These are phyloP conservation scores for Thereuonema tuberculata DNA, from an alignment of 1,140 invertebrate genomes.

Conservation along the genomic window DNA sequence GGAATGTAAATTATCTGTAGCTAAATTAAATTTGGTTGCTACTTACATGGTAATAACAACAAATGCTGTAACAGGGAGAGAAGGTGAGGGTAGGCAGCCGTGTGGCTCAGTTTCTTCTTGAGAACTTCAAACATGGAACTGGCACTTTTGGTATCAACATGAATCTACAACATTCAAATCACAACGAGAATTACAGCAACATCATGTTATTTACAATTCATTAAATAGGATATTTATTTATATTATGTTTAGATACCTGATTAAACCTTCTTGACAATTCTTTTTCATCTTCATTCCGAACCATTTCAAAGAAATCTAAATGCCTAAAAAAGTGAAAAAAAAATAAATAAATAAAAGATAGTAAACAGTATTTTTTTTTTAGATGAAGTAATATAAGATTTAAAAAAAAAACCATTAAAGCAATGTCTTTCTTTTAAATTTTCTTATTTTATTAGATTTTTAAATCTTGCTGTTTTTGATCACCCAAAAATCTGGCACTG, in stretches of 20 bases:
- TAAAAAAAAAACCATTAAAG: no score
- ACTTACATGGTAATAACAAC: conserved; percentile 76
- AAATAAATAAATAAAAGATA: background rate
- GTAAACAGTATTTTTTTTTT: no score
- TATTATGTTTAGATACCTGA: conserved; percentile 34
- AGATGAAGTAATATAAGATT: no score
- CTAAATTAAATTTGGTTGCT: no score
- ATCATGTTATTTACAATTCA: no score
- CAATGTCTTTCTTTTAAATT: no score
- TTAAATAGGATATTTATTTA: no score
- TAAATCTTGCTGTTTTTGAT: no score
- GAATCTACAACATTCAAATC: conserved; percentile 41
- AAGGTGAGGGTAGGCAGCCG: conserved; percentile 83
- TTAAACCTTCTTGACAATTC: conserved; percentile 83
- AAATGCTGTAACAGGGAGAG: conserved; percentile 83
- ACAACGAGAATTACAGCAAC: background rate
- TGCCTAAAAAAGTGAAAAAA: conserved; percentile 45
- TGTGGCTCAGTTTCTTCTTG: conserved; percentile 76
- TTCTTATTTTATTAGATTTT: no score
- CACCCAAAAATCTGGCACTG: no score
- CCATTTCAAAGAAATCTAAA: conserved; percentile 96
- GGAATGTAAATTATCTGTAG: no score
- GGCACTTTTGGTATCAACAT: conserved; percentile 90
- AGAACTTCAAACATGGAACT: conserved; percentile 86
- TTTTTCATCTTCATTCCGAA: conserved; percentile 89